A percentile compares a stretch with the other conserved stretches of the same genome.
phyloP scores from a whole-genome alignment of 2,797 vertebrate species.

The Hylomyscus alleni region DNA sequence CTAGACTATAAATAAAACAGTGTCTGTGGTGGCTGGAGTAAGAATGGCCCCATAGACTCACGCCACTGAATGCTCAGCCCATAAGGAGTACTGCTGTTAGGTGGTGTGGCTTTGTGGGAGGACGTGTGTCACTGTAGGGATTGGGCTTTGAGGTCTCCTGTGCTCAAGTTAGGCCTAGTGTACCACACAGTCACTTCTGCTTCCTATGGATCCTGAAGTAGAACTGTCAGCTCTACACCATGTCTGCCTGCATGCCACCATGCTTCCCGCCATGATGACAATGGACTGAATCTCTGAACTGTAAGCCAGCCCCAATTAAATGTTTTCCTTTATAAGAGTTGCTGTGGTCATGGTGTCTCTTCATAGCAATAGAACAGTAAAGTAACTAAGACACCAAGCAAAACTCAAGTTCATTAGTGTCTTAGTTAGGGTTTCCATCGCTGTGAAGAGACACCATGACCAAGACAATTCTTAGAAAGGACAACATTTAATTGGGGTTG shows the following conservation, averaged over 20 bases:
- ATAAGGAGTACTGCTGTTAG: neutral
- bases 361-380: neutral
- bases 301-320: neutral
- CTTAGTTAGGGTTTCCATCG: neutral
- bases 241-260: neutral
- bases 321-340: neutral
- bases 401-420: conserved; percentile 5
- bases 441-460: neutral
- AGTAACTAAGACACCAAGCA: neutral
- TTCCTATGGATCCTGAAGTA: neutral
- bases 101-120: neutral
- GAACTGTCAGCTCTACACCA: neutral
- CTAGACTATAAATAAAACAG: conserved; percentile 3
- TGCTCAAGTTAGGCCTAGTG: neutral
- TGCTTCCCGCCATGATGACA: neutral
- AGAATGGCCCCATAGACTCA: neutral
- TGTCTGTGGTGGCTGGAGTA: neutral
- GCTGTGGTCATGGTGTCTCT: neutral
- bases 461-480: neutral
- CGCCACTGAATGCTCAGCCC: neutral
- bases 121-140: neutral
- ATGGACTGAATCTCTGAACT: neutral
- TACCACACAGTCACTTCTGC: neutral
- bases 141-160: neutral
- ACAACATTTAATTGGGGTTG: neutral